Conservation (phyloP, 2,113 vertebrate species). For the Dendropsophus ebraccatus region DNA sequence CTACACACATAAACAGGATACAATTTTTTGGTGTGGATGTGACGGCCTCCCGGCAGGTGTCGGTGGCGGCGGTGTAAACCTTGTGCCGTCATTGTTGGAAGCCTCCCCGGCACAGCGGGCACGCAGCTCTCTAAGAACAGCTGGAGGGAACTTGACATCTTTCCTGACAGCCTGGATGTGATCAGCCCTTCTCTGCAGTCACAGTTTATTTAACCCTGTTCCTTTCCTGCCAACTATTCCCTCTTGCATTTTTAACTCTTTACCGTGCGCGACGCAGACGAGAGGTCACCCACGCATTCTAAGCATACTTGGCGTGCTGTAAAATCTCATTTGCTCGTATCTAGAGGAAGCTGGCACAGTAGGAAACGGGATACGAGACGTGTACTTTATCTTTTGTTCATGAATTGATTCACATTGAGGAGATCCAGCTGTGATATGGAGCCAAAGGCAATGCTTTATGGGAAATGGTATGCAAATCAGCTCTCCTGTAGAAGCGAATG, state of each 20-base stretch:
- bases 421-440: too few species aligned
- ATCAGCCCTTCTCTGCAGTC: conserved; percentile 9
- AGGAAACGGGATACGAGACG: neutral
- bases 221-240: conserved; percentile 34
- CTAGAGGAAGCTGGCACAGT: neutral
- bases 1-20: neutral
- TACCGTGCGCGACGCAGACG: too few species aligned
- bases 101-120: neutral
- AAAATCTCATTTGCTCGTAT: neutral
- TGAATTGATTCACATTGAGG: too few species aligned
- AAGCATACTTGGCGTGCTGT: neutral
- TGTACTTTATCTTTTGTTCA: neutral
- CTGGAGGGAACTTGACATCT: conserved; percentile 35
- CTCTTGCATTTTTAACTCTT: neutral
- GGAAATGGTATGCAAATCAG: too few species aligned
- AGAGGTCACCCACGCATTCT: too few species aligned
- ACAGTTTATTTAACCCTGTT: conserved; percentile 33
- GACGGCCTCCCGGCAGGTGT: neutral
- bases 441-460: too few species aligned
- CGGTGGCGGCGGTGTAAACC: neutral
- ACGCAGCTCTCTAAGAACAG: conserved; percentile 16
- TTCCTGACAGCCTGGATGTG: conserved; percentile 15
- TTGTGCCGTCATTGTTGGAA: neutral
- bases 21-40: neutral
- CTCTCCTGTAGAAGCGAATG: too few species aligned